Base-by-base conservation (phyloP, 2,113 vertebrate genomes). In the Anarrhichthys ocellatus region DNA sequence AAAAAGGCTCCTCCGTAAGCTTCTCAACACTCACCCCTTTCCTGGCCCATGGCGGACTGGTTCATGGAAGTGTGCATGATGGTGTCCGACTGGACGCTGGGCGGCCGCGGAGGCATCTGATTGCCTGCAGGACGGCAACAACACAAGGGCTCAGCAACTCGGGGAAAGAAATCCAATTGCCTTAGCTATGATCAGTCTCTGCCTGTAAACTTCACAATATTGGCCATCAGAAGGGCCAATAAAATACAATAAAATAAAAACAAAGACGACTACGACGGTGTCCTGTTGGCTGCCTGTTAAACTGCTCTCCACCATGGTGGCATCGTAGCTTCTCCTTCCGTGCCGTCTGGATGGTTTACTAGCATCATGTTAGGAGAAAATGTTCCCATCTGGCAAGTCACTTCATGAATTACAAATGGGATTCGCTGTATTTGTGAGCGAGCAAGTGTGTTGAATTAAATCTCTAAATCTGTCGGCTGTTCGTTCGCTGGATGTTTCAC, bases 51-150 rank as follows among this genome's bases (percentile, higher is more conserved):
- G 92, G 96, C 94, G 27, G 97, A 95, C 94, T 97, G 98, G 94
- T 97, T 98, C 94, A 99, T 97, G 93, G 97, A 96, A 91, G 98
- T 96, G 94, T 99, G 98, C 94, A 99, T 95, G 93, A 99, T 96
- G 62, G 95, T 94, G 94, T 99, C 98, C 0, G 98, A 99, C 87
- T 99, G 98, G 83, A 97, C 98, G 38, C 98, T 99, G 84, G 98
- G 97, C 5, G 98, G 98, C 91, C 98, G 96, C 68, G 98, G 97
- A 32, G 98, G 98, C 97, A 99, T 99, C 96, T 99, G 98, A 94
- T 95, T 99, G 93, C 98, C 98, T 99, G 89, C 27, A 80, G 76
- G 88, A 78, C 29, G 73, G 15, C 0, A 24, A 63, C 15, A 64
- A 84, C 22, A 66, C 17, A 11, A n/a, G 0, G 17, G 22, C 0